A percentile compares a stretch with the other conserved stretches of the same genome.
phyloP scores from a whole-genome alignment of 2,797 vertebrate species.

The Chanos chanos region DNA sequence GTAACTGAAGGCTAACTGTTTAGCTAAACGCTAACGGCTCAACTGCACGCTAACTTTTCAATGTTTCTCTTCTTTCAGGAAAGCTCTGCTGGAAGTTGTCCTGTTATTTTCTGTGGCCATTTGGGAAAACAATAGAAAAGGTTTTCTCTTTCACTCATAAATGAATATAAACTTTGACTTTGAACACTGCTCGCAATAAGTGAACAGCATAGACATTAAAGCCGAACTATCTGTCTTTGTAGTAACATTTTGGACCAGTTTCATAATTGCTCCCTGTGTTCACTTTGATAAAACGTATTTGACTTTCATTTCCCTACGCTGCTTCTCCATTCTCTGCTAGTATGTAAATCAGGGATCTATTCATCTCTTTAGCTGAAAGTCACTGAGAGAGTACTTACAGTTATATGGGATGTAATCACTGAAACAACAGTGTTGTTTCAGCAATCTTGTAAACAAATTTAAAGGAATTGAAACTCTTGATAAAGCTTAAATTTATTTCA shows the following conservation, averaged over 20 bases:
- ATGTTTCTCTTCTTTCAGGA: conserved; percentile 51
- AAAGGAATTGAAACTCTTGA: too few relatives aligned
- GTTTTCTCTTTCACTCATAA: conserved; percentile 33
- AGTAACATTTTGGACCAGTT: too few relatives aligned
- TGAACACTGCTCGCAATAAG: neutral
- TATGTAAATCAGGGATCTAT: neutral
- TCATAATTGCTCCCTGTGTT: too few relatives aligned
- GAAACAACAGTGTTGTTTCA: too few relatives aligned
- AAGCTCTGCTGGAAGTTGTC: conserved; percentile 75
- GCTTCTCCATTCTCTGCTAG: too few relatives aligned
- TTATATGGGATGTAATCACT: too few relatives aligned
- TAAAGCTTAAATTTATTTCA: too few relatives aligned
- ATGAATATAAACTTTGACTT: neutral
- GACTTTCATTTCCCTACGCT: neutral
- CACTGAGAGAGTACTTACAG: too few relatives aligned
- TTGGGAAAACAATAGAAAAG: conserved; percentile 77
- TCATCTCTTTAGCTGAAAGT: neutral
- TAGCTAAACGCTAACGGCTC: neutral
- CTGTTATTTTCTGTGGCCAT: conserved; percentile 81
- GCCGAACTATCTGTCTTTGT: neutral
- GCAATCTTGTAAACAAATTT: too few relatives aligned
- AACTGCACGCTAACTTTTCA: neutral
- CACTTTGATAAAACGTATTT: too few relatives aligned
- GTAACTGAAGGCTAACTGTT: neutral
- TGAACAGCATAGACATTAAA: neutral